A percentile compares a stretch with the other conserved stretches of the same genome.
Evolutionary conservation across 2,888 invertebrate genomes (phyloP).

Genomic region (Therioaphis trifolii): DNA sequence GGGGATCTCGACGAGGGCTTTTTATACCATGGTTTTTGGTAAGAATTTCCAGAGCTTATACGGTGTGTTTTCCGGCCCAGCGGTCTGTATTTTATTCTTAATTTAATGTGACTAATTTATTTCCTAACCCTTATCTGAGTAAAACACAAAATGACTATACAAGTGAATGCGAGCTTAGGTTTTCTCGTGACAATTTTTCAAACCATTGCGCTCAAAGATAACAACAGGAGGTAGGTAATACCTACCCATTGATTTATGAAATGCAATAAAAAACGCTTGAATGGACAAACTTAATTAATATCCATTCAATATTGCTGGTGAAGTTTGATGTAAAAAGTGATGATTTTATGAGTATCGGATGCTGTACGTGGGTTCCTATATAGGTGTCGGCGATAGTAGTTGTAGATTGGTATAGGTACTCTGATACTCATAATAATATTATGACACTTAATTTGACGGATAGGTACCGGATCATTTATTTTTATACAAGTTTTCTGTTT

Average conservation of each 20-base stretch:
- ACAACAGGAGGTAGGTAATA: no score
- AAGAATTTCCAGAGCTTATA: background rate
- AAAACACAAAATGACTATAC: constrained; percentile 22
- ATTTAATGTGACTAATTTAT: background rate
- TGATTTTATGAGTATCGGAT: no score
- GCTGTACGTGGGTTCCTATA: no score
- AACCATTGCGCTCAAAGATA: background rate
- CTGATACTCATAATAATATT: no score
- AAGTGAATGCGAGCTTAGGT: background rate
- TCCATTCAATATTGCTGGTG: no score
- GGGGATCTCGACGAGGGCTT: background rate
- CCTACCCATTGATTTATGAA: background rate
- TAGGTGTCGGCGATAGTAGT: no score
- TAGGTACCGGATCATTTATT: no score
- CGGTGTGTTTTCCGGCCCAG: constrained; percentile 35
- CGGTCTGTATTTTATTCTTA: constrained; percentile 22
- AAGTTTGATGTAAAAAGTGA: no score
- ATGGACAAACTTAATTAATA: background rate
- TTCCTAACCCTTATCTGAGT: constrained; percentile 35
- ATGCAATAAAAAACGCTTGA: constrained; percentile 6
- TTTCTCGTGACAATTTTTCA: background rate
- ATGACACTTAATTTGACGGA: no score
- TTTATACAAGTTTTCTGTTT: constrained; percentile 23
- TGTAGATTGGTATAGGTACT: no score
- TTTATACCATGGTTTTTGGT: constrained; percentile 15